Evolutionary conservation across 1,140 invertebrate species (phyloP).

Genomic region (Octopus sinensis): DNA sequence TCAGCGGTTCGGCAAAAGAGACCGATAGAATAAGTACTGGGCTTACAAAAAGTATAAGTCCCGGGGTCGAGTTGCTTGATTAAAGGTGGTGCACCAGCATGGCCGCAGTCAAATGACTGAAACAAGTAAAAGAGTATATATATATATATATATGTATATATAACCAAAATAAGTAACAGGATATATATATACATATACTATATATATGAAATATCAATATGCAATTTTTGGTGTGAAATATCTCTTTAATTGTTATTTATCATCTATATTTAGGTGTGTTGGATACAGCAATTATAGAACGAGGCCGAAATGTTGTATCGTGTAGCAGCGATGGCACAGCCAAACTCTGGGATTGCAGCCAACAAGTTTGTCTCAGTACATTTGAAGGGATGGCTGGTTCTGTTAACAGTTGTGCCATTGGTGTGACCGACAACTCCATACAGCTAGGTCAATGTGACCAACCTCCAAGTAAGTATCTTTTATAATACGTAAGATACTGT

Average conservation of each 20-base stretch:
- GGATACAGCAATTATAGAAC: slow-evolving; percentile 69
- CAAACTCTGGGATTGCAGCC: slow-evolving; percentile 71
- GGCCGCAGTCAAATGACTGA: no score
- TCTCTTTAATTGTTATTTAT: background rate
- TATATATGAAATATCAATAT: background rate
- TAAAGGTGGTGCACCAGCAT: no score
- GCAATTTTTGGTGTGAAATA: background rate
- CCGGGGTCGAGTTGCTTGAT: no score
- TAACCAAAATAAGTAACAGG: no score
- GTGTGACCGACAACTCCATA: slow-evolving; percentile 38
- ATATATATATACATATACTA: no score
- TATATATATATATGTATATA: no score
- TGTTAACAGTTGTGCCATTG: slow-evolving; percentile 60
- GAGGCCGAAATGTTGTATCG: slow-evolving; percentile 71
- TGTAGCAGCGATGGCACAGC: slow-evolving; percentile 71
- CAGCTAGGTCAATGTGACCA: slow-evolving; percentile 47
- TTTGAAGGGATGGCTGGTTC: slow-evolving; percentile 57
- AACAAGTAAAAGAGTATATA: no score
- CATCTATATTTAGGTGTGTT: slow-evolving; percentile 59
- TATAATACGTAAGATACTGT: no score
- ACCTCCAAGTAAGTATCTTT: slow-evolving; percentile 29
- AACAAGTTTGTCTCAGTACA: slow-evolving; percentile 62
- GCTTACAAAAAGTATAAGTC: no score
- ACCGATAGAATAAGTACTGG: no score
- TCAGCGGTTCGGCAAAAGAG: no score